These are phyloP conservation scores for Xiphorhynchus elegans DNA, from an alignment of 2,113 vertebrate species.

Conservation along the genomic window DNA sequence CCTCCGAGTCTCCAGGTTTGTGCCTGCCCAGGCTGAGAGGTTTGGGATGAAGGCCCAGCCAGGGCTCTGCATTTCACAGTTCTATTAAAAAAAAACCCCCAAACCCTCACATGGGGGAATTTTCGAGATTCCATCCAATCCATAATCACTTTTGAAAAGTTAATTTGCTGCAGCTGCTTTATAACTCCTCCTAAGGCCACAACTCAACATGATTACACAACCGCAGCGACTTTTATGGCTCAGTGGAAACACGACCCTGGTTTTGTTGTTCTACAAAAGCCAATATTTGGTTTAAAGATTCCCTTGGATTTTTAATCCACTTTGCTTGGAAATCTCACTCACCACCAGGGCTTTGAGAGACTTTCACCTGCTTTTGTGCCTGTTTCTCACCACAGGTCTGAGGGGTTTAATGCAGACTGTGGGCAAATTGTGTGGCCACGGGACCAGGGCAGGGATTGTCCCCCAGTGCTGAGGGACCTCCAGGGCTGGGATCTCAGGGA, in stretches of 20 bases:
- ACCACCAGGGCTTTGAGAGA: neutral
- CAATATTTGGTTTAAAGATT: constrained; percentile 58
- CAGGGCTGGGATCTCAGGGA: neutral
- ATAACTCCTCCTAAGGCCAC: constrained; percentile 58
- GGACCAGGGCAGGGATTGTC: neutral
- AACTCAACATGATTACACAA: constrained; percentile 62
- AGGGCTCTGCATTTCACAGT: neutral
- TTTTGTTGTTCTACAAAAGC: constrained; percentile 58
- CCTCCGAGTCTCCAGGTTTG: neutral
- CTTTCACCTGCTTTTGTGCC: neutral
- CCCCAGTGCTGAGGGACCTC: neutral
- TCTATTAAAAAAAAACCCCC: neutral
- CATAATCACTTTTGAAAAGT: constrained; percentile 60
- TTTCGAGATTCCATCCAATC: constrained; percentile 58
- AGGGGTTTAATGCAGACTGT: neutral
- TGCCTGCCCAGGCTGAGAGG: neutral
- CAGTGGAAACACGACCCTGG: constrained; percentile 47
- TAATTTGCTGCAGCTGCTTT: constrained; percentile 67
- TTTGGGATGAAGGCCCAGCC: neutral
- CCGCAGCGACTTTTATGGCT: constrained; percentile 53
- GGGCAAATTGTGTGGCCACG: rapidly evolving
- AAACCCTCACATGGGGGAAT: neutral
- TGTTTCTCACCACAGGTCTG: neutral
- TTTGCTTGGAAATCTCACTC: constrained; percentile 5
- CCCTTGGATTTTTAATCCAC: constrained; percentile 51